A percentile compares a stretch with the other conserved stretches of the same genome.
Conservation (phyloP, 2,888 invertebrate species). For the Drosophila anomelani region DNA sequence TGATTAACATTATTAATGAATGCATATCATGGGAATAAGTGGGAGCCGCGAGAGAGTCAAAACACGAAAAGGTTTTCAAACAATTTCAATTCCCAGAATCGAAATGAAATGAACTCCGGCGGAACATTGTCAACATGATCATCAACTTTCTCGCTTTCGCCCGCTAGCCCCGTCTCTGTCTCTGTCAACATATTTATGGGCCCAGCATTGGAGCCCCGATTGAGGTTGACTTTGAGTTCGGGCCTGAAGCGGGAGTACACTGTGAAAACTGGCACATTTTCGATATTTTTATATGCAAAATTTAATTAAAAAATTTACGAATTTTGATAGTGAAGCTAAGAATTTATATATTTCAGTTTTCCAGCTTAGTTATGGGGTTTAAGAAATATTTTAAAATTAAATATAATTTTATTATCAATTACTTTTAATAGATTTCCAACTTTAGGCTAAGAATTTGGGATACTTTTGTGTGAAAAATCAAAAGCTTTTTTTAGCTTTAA, state of each 20-base stretch:
- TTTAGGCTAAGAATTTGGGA: no score
- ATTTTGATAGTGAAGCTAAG: neutral
- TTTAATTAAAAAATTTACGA: neutral
- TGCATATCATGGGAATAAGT: slow-evolving; percentile 54
- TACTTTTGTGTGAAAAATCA: neutral
- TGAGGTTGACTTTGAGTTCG: slow-evolving; percentile 25
- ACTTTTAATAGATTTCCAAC: no score
- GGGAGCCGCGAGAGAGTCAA: slow-evolving; percentile 35
- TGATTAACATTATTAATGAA: slow-evolving; percentile 79
- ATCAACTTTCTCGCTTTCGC: slow-evolving; percentile 54
- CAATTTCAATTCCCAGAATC: slow-evolving; percentile 57
- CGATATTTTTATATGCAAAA: neutral
- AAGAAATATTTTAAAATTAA: neutral
- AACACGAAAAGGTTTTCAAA: slow-evolving; percentile 63
- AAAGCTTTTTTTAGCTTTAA: neutral
- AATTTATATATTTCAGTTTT: neutral
- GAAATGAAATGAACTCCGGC: slow-evolving; percentile 47
- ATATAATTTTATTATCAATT: neutral
- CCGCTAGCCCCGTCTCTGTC: slow-evolving; percentile 12
- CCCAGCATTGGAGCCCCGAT: slow-evolving; percentile 26
- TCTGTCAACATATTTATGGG: slow-evolving; percentile 45
- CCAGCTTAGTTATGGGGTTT: neutral
- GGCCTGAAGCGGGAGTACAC: slow-evolving; percentile 3
- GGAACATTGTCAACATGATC: slow-evolving; percentile 81
- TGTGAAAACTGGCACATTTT: neutral